phyloP scores from a whole-genome alignment of 2,113 vertebrate genomes.

The Hassar affinis region DNA sequence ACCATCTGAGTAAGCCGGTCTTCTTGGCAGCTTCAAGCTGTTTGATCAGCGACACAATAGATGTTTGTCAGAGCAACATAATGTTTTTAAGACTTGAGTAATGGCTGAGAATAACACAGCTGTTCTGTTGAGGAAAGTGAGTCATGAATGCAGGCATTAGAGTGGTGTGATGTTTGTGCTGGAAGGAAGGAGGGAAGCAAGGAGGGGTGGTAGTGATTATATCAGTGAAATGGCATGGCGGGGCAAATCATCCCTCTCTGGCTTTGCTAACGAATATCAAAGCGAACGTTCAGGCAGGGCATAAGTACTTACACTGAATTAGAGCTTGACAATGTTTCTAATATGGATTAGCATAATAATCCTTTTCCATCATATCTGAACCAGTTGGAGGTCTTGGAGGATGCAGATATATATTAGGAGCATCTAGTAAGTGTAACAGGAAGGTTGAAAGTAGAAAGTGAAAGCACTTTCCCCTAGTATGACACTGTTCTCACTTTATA shows the following conservation, averaged over 20 bases:
- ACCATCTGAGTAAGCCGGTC: too few species aligned
- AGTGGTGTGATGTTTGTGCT: neutral
- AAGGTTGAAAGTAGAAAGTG: neutral
- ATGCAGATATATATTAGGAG: neutral
- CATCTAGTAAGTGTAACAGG: neutral
- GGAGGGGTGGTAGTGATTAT: neutral
- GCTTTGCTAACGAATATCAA: neutral
- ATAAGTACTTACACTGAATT: neutral
- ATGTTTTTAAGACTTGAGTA: neutral
- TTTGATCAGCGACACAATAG: neutral
- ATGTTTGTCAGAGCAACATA: neutral
- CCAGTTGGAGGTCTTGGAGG: neutral
- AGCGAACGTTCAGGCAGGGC: neutral
- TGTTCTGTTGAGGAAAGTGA: slow-evolving; percentile 25
- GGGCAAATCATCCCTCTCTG: neutral
- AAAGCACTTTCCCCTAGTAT: neutral
- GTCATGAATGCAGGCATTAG: slow-evolving; percentile 3
- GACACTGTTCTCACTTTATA: neutral
- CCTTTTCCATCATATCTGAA: neutral
- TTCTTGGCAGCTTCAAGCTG: too few species aligned
- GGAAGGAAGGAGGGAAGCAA: slow-evolving; percentile 6
- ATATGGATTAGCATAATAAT: neutral
- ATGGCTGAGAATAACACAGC: slow-evolving; percentile 1
- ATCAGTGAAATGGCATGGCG: neutral
- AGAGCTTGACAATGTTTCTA: neutral